These are phyloP conservation scores for Ornithoptera alexandrae DNA, from an alignment of 2,888 invertebrate species.

Conservation along the genomic window DNA sequence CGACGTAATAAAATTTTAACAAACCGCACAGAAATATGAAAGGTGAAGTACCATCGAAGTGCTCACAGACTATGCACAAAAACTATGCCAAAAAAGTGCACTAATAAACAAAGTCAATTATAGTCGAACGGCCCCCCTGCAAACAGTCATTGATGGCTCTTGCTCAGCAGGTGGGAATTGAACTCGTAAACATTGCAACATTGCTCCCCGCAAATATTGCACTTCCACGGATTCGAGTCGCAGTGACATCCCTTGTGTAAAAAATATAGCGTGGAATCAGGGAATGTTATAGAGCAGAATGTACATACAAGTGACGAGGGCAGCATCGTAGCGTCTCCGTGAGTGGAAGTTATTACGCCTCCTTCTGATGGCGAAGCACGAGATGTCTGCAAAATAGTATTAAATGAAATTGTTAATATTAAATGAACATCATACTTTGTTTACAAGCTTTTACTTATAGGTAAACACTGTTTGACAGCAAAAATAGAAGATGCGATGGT, in stretches of 20 bases:
- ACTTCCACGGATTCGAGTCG: constrained; percentile 97
- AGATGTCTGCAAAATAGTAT: constrained; percentile 50
- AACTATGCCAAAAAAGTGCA: constrained; percentile 55
- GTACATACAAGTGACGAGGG: constrained; percentile 86
- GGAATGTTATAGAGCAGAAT: constrained; percentile 96
- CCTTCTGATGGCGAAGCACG: constrained; percentile 74
- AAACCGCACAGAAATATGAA: constrained; percentile 35
- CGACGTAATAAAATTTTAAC: not conserved
- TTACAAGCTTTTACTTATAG: too few species aligned
- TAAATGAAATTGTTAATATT: too few species aligned
- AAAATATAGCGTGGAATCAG: constrained; percentile 97
- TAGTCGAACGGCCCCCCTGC: constrained; percentile 74
- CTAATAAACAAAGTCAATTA: constrained; percentile 54
- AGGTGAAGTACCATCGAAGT: constrained; percentile 64
- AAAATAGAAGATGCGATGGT: too few species aligned
- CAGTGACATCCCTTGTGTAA: constrained; percentile 99
- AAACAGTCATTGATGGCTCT: constrained; percentile 90
- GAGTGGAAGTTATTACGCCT: constrained; percentile 86
- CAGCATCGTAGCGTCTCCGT: constrained; percentile 79
- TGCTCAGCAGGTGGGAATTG: constrained; percentile 96
- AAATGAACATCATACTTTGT: too few species aligned
- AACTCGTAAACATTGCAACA: constrained; percentile 98
- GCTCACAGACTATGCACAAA: constrained; percentile 62
- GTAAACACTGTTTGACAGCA: too few species aligned
- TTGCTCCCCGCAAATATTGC: constrained; percentile 97